phyloP scores from a whole-genome alignment of 2,888 invertebrate species.

The Plemyria rubiginata region DNA sequence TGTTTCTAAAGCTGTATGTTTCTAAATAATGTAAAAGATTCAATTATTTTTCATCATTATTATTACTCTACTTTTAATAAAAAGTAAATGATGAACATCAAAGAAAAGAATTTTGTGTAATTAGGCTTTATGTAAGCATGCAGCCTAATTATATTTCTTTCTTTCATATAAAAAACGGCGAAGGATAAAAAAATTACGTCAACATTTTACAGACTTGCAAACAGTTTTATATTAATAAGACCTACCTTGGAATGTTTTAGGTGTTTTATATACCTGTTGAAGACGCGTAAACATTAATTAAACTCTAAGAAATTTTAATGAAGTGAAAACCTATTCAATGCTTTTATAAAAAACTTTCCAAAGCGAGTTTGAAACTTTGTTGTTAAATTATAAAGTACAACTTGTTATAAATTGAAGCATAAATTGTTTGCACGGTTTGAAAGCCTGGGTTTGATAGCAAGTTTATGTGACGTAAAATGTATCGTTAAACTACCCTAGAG shows the following conservation, averaged over 20 bases:
- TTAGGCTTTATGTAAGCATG: background rate
- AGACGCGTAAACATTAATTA: constrained; percentile 25
- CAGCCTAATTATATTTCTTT: background rate
- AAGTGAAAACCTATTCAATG: constrained; percentile 18
- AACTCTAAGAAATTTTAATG: constrained; percentile 35
- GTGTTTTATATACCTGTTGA: constrained; percentile 23
- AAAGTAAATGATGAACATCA: constrained; percentile 12
- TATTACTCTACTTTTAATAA: background rate
- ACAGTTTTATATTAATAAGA: constrained; percentile 31
- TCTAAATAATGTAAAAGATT: too few relatives aligned
- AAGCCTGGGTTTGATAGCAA: constrained; percentile 17
- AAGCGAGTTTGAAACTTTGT: constrained; percentile 14
- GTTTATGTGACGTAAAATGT: constrained; percentile 28
- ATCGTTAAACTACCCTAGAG: constrained; percentile 19
- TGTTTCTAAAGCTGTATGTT: too few relatives aligned
- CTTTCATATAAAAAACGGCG: constrained; percentile 10
- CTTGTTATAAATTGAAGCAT: constrained; percentile 27
- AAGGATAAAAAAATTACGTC: background rate
- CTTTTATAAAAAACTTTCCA: constrained; percentile 19
- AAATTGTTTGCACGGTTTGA: constrained; percentile 21
- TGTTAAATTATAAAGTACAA: constrained; percentile 17
- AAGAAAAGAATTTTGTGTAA: constrained; percentile 10
- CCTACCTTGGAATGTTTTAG: constrained; percentile 6
- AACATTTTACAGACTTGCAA: constrained; percentile 20
- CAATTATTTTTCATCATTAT: too few relatives aligned